Evolutionary conservation across 2,888 invertebrate species (phyloP), one percentile per base, ranked within the genome.

Genomic region (Pseudococcus jackbeardsleyi): DNA sequence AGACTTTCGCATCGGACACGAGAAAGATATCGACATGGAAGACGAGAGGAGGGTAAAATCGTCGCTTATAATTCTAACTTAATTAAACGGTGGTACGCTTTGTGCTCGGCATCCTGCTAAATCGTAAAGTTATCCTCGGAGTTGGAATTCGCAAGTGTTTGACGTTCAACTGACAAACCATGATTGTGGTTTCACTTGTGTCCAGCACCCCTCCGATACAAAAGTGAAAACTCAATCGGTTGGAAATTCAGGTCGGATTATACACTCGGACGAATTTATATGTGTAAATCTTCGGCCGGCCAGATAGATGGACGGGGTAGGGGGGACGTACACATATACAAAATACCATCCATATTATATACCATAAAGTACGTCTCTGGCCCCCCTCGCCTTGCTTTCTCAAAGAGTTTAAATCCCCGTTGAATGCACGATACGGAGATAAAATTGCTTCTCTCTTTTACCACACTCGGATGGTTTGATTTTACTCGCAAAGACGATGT

Each of bases 201-300:
- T 86, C 86, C 86, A 46, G 46, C 68, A 42, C 72, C 46, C 86
- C 46, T 15, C 26, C 42, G 33, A 3, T 17, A 5, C 42, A 64
- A 64, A 64, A 64, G 64, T 72, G 86, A 68, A 86, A 59, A 86
- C 72, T 86, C 86, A 86, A 86, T 86, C 86, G 86, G 86, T 48
- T 86, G 86, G 86, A 86, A 86, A 86, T 72, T 86, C 46, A 86
- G 86, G 86, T 86, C 39, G 86, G 72, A 72, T 86, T 86, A 86
- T 68, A 72, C 86, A 86, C 86, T 85, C 68, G 86, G 86, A 86
- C 72, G 86, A 86, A 86, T 86, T 72, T 48, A 42, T 42, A 9
- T 42, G 72, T 26, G 72, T 86, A 86, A 86, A 64, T 64, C 59
- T 86, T 68, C 46, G 39, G 11, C 42, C 42, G 42, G 79, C 64